Evolutionary conservation across 1,140 invertebrate species (phyloP).

Genomic region (Eueides isabella): DNA sequence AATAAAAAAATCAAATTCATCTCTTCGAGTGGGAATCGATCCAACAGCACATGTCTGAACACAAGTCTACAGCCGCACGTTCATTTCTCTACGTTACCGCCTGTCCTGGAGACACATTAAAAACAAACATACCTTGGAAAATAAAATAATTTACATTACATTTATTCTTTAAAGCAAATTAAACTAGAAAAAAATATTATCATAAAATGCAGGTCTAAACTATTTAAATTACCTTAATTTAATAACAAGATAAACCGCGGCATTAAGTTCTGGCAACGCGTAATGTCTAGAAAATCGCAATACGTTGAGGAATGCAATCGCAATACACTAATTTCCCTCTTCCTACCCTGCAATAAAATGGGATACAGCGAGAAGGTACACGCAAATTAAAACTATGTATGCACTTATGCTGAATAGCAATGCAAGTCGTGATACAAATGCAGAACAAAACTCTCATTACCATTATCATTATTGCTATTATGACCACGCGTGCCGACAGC

Average conservation of each 20-base stretch:
- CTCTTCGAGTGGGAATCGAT: background rate
- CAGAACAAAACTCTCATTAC: conserved; percentile 24
- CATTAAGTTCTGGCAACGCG: background rate
- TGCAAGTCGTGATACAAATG: conserved; percentile 17
- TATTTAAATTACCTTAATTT: too few species aligned
- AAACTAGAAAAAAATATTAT: too few species aligned
- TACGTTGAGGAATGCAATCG: background rate
- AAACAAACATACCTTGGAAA: too few species aligned
- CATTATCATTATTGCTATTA: conserved; percentile 22
- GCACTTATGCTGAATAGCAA: conserved; percentile 16
- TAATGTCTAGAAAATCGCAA: background rate
- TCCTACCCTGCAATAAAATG: background rate
- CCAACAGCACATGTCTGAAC: too few species aligned
- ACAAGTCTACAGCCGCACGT: too few species aligned
- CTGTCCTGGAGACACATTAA: too few species aligned
- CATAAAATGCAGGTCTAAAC: too few species aligned
- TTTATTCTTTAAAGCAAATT: too few species aligned
- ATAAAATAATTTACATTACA: too few species aligned
- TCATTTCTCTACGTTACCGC: too few species aligned
- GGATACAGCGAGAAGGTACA: background rate
- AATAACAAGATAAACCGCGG: too few species aligned
- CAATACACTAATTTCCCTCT: background rate
- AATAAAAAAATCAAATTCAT: background rate
- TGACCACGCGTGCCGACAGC: conserved; percentile 17
- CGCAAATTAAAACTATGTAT: background rate